These are phyloP conservation scores for Pogona vitticeps DNA, from an alignment of 2,113 vertebrate genomes.

Conservation along the genomic window DNA sequence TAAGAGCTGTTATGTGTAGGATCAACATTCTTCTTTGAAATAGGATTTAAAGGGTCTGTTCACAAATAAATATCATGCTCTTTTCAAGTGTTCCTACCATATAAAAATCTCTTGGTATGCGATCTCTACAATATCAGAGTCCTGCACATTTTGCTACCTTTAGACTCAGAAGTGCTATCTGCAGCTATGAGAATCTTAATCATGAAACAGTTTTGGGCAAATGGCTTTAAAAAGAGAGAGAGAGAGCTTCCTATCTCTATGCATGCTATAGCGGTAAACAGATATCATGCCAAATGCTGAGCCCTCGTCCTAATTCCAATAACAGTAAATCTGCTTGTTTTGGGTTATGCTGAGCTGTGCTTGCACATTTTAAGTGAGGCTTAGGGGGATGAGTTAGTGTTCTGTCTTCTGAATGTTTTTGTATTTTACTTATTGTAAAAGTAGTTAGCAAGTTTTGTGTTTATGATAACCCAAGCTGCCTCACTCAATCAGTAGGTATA, in stretches of 20 bases:
- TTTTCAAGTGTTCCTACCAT: neutral
- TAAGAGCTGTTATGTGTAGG: neutral
- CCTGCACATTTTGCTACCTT: neutral
- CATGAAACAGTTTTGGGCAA: conserved; percentile 10
- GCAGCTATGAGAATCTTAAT: conserved; percentile 4
- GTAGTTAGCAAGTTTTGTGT: conserved; percentile 25
- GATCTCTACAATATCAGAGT: too few relatives aligned
- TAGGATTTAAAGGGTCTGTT: neutral
- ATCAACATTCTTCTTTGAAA: neutral
- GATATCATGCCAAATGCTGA: conserved; percentile 68
- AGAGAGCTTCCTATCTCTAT: conserved; percentile 76
- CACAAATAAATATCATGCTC: neutral
- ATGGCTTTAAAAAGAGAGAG: conserved; percentile 10
- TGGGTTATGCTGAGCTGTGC: conserved; percentile 52
- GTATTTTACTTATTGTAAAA: conserved; percentile 26
- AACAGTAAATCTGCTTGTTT: conserved; percentile 74
- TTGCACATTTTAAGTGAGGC: conserved; percentile 41
- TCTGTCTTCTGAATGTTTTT: conserved; percentile 28
- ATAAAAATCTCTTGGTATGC: neutral
- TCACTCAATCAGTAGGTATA: conserved; percentile 21
- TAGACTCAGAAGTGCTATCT: neutral
- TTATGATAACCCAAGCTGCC: conserved; percentile 30
- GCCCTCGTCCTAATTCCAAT: conserved; percentile 62
- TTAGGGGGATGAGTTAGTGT: conserved; percentile 49
- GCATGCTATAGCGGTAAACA: conserved; percentile 76